Percentiles rank a stretch among this genome's conserved stretches.
Evolutionary conservation across 1,140 invertebrate genomes (phyloP).

Genomic region (Leguminivora glycinivorella): DNA sequence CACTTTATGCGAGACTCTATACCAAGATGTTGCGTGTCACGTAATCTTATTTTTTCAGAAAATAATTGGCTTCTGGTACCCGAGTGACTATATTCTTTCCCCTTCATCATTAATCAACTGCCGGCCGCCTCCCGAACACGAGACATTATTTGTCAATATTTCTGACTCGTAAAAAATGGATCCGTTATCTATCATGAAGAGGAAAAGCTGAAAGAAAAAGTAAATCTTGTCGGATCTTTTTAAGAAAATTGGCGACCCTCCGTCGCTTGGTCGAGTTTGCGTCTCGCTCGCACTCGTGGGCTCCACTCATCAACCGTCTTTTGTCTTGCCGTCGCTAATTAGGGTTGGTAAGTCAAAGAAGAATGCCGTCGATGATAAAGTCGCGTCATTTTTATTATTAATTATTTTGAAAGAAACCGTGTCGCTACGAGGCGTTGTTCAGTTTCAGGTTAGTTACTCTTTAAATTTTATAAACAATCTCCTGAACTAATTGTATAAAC

Average conservation of each 20-base stretch:
- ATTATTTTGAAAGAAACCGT: not conserved
- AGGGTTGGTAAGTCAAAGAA: slow-evolving; percentile 22
- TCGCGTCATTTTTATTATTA: not conserved
- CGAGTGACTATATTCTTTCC: not conserved
- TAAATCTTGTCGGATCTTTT: slow-evolving; percentile 24
- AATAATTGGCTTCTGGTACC: not conserved
- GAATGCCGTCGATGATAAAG: slow-evolving; percentile 18
- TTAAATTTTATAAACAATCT: not conserved
- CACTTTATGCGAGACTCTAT: not conserved
- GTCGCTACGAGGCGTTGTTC: not conserved
- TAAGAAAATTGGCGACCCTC: not conserved
- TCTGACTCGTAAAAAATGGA: slow-evolving; percentile 15
- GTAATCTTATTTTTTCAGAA: not conserved
- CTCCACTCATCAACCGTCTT: slow-evolving; percentile 16
- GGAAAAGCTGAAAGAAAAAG: slow-evolving; percentile 15
- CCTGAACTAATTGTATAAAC: not conserved
- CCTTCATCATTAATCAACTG: slow-evolving; percentile 5
- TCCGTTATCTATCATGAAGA: slow-evolving; percentile 23
- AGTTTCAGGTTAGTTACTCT: not conserved
- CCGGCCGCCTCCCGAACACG: not conserved
- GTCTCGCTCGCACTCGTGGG: slow-evolving; percentile 5
- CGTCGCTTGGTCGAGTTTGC: not conserved
- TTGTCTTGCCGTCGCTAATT: slow-evolving; percentile 14
- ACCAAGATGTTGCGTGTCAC: not conserved
- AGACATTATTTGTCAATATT: slow-evolving; percentile 20